Percentiles rank a stretch among this genome's conserved stretches.
phyloP scores from a whole-genome alignment of 1,140 invertebrate species.

The Ganaspis sp. region DNA sequence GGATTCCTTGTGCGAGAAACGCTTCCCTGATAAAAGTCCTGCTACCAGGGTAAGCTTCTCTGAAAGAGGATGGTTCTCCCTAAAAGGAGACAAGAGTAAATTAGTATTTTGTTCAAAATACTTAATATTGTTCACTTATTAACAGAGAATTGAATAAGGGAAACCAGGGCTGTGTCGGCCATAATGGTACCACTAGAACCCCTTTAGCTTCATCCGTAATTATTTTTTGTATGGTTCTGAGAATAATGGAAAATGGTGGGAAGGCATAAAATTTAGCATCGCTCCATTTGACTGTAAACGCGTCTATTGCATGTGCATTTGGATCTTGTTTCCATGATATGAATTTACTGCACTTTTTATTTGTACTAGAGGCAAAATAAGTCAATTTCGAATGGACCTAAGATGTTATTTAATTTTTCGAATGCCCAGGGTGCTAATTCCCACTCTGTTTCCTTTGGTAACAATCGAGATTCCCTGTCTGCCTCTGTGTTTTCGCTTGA shows the following conservation, averaged over 20 bases:
- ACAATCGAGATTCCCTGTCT: conserved; percentile 28
- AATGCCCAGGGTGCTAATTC: conserved; percentile 39
- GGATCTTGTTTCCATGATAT: no score
- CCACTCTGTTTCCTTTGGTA: conserved; percentile 43
- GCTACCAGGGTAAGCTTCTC: conserved; percentile 12
- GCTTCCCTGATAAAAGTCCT: conserved; percentile 19
- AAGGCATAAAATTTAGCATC: conserved; percentile 45
- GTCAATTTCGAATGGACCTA: conserved; percentile 41
- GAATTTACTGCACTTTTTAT: no score
- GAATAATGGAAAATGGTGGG: conserved; percentile 49
- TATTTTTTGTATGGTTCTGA: conserved; percentile 1
- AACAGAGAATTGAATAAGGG: conserved; percentile 42
- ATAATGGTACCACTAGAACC: conserved; percentile 60
- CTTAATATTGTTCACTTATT: neutral
- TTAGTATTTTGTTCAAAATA: neutral
- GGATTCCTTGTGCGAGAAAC: neutral
- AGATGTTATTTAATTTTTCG: conserved; percentile 31
- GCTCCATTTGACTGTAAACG: conserved; percentile 52
- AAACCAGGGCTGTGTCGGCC: conserved; percentile 58
- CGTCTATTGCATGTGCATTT: conserved; percentile 34
- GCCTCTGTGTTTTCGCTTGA: no score
- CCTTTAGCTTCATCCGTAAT: conserved; percentile 49
- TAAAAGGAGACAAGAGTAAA: neutral
- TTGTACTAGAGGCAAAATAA: conserved; percentile 41
- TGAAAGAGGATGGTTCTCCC: neutral